Base-by-base conservation (phyloP, 2,797 vertebrate species). In the Fringilla coelebs region DNA sequence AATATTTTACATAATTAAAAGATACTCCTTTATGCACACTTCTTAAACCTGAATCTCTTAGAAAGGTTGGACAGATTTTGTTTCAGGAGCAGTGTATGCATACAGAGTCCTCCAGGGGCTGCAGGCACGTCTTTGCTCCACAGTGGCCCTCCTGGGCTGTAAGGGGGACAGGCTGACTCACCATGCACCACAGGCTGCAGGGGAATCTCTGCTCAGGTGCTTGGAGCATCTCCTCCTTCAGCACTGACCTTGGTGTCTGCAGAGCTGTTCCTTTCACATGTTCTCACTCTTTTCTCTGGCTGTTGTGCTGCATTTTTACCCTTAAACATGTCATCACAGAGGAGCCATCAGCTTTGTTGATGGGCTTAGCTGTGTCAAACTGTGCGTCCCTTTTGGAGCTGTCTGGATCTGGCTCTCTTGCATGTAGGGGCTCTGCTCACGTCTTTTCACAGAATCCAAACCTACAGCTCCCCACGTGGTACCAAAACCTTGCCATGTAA, bases 61-160 rank as follows among this genome's bases (percentile, higher is more conserved):
- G 49, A 34, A 45, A 55, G 19, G 17, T 40, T 21, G 25, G 41
- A 57, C 25, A 36, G 20, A 17, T 38, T 85, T 74, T 49, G 17
- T 68, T 89, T 63, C 43, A 49, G 31, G 28, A 41, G 65, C 19
- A 78, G 38, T 24, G 19, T 18, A 17, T 26, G 17, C 6, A 17
- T 43, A 18, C 5, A 48, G 17, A 22, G 15, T 36, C 19, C 5
- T 83, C 17, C 4, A 0, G 0, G 5, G 40, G 36, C 70, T 80
- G 45, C 26, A 36, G 22, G n/a, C 3, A 0, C 14, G 15, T 7
- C 13, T 41, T 38, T 63, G 20, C 20, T 88, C 31, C 22, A 3
- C 21, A 0, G 0, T 32, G 24, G 10, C 4, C 24, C 10, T 72
- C 5, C 2, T 19, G 13, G 29, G 13, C 31, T 82, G 22, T 36